Evolutionary conservation across 2,113 vertebrate genomes (phyloP).

Genomic region (Siphamia tubifer): DNA sequence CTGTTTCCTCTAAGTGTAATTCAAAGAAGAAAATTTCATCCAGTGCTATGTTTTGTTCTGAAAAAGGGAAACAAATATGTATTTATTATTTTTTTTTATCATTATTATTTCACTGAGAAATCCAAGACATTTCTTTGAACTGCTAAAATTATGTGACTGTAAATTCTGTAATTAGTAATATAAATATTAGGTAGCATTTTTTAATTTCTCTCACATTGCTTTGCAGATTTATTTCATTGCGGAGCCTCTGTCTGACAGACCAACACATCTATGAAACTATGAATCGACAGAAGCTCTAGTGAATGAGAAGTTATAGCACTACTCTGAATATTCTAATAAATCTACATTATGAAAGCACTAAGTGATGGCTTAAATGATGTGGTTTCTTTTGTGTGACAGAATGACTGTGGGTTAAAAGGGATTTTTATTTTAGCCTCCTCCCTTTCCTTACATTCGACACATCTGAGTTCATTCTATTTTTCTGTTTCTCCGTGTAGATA

Average conservation of each 20-base stretch:
- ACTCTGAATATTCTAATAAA: conserved; percentile 79
- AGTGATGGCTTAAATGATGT: neutral
- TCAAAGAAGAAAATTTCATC: conserved; percentile 5
- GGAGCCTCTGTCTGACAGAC: conserved; percentile 55
- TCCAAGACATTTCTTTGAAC: conserved; percentile 48
- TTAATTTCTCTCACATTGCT: conserved; percentile 51
- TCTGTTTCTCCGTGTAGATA: conserved; percentile 1
- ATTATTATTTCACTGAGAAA: conserved; percentile 41
- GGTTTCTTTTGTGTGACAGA: conserved; percentile 37
- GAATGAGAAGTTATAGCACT: conserved; percentile 77
- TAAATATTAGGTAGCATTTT: conserved; percentile 75
- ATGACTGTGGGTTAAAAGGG: too few species aligned
- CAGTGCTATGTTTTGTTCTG: neutral
- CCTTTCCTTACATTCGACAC: neutral
- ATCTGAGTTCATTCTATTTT: conserved; percentile 1
- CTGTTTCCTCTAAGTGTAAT: conserved; percentile 10
- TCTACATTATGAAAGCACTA: conserved; percentile 75
- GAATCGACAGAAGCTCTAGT: conserved; percentile 48
- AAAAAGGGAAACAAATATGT: conserved; percentile 34
- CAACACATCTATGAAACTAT: conserved; percentile 34
- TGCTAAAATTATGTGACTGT: conserved; percentile 69
- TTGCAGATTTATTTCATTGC: conserved; percentile 63
- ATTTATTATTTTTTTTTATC: conserved; percentile 49
- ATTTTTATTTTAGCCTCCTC: neutral
- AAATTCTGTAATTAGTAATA: conserved; percentile 83